Evolutionary conservation across 2,113 vertebrate species (phyloP), one percentile per base, ranked within the genome.

Genomic region (Callopanchax toddi): DNA sequence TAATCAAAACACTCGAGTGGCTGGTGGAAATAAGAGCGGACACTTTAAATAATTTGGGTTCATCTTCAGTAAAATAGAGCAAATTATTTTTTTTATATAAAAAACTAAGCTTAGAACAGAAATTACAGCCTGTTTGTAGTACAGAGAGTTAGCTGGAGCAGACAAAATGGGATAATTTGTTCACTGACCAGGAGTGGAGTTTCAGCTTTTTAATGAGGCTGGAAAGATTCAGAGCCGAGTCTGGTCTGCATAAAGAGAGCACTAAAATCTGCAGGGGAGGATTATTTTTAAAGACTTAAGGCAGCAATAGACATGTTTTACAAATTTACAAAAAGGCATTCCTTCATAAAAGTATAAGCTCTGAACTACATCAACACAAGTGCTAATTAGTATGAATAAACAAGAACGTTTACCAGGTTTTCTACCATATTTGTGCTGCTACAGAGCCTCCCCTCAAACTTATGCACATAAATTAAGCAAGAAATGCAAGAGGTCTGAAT

Each of bases 141-240:
- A 59, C 25, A 1, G 6, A 42, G 39, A 63, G 66, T 43, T 60
- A 58, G 52, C 16, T 42, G 50, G 44, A 56, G 74, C 52, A 61
- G 60, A 50, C 7, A 46, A 81, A 68, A 72, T 71, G 15, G n/a
- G 26, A 44, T 68, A 46, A 76, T 60, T 74, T 76, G 58, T 56
- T 74, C 58, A 39, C 18, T 62, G 69, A 77, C 55, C 55, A 66
- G 58, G 6, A 2, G 50, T 43, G 61, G 53, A 6, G 76, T 48
- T 72, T 61, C 32, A 32, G 63, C 53, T 82, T 79, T 75, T 52
- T 32, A 32, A 32, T 32, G 29, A 32, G 29, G 29, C 29, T 32
- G 29, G 29, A 32, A 32, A 32, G 0, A 4, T 32, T 32, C 29
- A 32, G 29, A 32, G 29, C 29, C 10, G 36, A 74, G 66, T 25